These are phyloP conservation scores for Panthera leo DNA, from an alignment of 2,113 vertebrate genomes.

Conservation along the genomic window DNA sequence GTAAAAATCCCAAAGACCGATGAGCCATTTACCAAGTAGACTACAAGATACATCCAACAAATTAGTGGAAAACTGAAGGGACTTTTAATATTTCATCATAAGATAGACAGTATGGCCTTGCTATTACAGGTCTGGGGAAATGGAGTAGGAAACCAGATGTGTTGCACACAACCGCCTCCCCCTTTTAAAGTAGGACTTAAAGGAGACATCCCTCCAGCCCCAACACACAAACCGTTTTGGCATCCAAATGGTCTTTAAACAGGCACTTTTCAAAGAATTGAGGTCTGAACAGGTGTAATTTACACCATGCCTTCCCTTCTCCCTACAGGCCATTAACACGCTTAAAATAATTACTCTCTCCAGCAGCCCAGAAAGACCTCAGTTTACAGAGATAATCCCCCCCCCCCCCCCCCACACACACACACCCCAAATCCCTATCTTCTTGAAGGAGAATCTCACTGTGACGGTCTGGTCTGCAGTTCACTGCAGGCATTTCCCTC, in stretches of 20 bases:
- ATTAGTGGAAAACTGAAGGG: constrained; percentile 24
- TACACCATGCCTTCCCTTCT: constrained; percentile 33
- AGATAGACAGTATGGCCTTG: background rate
- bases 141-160: background rate
- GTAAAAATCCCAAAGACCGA: background rate
- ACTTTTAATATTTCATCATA: background rate
- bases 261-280: constrained; percentile 68
- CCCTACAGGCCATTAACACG: background rate
- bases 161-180: background rate
- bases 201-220: background rate
- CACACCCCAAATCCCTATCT: background rate
- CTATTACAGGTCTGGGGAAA: background rate
- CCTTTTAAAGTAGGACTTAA: constrained; percentile 23
- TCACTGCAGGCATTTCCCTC: constrained; percentile 72
- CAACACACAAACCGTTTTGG: background rate
- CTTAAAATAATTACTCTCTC: constrained; percentile 29
- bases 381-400: background rate
- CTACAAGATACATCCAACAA: background rate
- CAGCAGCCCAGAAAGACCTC: background rate
- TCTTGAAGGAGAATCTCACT: constrained; percentile 15
- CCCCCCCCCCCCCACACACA: accelerated
- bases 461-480: constrained; percentile 55
- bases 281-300: constrained; percentile 58
- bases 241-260: constrained; percentile 65
- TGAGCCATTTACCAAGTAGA: background rate